Base-by-base conservation (phyloP, 2,888 invertebrate species). In the Zaprionus obscuricornis region DNA sequence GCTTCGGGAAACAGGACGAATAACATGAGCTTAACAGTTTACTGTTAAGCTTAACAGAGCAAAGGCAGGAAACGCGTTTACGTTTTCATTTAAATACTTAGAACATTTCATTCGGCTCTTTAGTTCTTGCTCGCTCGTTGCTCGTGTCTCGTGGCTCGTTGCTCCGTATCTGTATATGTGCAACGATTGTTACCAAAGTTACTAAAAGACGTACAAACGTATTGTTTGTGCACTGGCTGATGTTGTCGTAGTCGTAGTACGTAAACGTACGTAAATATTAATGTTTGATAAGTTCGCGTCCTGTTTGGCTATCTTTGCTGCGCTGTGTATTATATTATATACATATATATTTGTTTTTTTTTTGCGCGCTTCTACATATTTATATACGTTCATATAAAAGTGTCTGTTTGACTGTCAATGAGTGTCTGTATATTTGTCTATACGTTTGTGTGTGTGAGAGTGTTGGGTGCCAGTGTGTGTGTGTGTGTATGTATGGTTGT, bases 181-280 rank as follows among this genome's bases (percentile, higher is more conserved):
- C 29, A 10, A 16, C 14, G 45, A 6, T 10, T 16, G 27, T 17
- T 10, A 24, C 1, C 8, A 16, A 13, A 39, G 4, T 10, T 29
- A 20, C 43, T 14, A 18, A 40, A 20, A 24, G 14, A 27, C 45
- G 47, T 66, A 22, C 42, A 13, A n/a, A n/a, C n/a, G n/a, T n/a
- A 43, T 22, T 43, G 26, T 31, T 47, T 47, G 26, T 63, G 57
- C 50, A 20, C 13, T 6, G 1, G 51, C 11, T 27, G 34, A 51
- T 55, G 39, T 29, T n/a, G n/a, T n/a, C n/a, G n/a, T n/a, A n/a
- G n/a, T n/a, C n/a, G n/a, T n/a, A n/a, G n/a, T n/a, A n/a, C n/a
- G n/a, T n/a, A n/a, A n/a, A n/a, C 54, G 59, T 68, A 79, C 79
- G 76, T 76, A 76, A 83, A 83, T 76, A 74, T 83, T 79, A 63